A percentile compares a stretch with the other conserved stretches of the same genome.
Evolutionary conservation across 2,113 vertebrate species (phyloP).

Genomic region (Leucopternis melanops): DNA sequence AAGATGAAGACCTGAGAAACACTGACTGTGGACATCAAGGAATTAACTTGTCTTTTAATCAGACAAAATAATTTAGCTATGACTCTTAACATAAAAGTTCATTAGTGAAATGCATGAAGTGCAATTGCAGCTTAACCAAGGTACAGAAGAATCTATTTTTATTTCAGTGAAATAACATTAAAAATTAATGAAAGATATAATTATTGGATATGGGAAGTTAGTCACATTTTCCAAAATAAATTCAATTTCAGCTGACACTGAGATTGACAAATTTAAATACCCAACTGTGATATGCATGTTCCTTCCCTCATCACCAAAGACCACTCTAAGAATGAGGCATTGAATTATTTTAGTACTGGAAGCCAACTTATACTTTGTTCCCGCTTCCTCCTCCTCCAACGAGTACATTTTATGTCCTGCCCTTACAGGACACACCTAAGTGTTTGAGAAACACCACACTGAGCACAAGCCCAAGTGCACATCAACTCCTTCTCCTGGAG

Average conservation of each 20-base stretch:
- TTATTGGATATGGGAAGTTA: not conserved
- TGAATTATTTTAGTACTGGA: not conserved
- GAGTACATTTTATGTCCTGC: not conserved
- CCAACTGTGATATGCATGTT: not conserved
- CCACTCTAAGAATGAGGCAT: not conserved
- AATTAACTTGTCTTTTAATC: not conserved
- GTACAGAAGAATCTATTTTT: not conserved
- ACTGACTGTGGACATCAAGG: not conserved
- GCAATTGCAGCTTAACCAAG: not conserved
- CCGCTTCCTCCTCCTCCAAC: not conserved
- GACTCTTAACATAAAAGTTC: not conserved
- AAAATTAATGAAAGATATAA: not conserved
- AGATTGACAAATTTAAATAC: not conserved
- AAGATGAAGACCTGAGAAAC: not conserved
- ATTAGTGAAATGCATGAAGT: not conserved
- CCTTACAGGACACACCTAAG: not conserved
- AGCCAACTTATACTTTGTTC: not conserved
- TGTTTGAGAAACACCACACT: not conserved
- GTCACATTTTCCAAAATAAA: constrained; percentile 6
- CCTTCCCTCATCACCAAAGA: not conserved
- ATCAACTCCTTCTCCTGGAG: not conserved
- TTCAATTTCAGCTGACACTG: not conserved
- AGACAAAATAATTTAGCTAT: not conserved
- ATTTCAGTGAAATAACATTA: not conserved
- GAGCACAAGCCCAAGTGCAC: not conserved